Base-by-base conservation (phyloP, 2,797 vertebrate species). In the Gymnothorax reevesii region DNA sequence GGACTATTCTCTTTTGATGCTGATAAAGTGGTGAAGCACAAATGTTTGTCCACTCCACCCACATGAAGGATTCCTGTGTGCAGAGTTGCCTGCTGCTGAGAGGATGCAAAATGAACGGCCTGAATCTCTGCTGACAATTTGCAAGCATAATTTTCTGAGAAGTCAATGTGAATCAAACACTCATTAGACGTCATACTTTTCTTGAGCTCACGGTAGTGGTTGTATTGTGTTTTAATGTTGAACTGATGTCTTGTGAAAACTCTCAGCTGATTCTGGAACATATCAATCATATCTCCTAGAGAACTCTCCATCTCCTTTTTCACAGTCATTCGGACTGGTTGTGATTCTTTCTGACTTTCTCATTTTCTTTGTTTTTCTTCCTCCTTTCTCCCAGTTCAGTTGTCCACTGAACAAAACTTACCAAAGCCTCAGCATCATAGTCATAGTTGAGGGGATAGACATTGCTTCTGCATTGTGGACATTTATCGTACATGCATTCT, bases 401-500 rank as follows among this genome's bases (percentile, higher is more conserved):
- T 9, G 57, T 15, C 79, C 66, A 85, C 79, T 87, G 86, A 33
- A 71, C 25, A 80, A 60, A 83, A 54, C 57, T 79, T 69, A 88
- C 87, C 84, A 33, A 57, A 33, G n/a, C 57, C 82, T 83, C 57
- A 87, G 86, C 82, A 87, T 84, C 82, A 79, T 84, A 87, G 52
- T 77, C 64, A 57, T 10, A 7, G 57, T 83, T 87, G 55, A 84
- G 57, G 54, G 75, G 83, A 83, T 84, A 71, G 42, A 66, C 84
- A 85, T 82, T 86, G 82, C 82, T 84, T 33, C 20, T 27, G 57
- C 82, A 60, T 62, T 64, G 57, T n/a, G 42, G 20, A 69, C 82
- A 88, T 84, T 84, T 62, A 77, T 55, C 66, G 77, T 87, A 87
- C 88, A 89, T 87, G 80, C 71, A 88, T 62, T 84, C 55, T 71